These are phyloP conservation scores for Heliopora coerulea DNA, from an alignment of 92 coral and sea anemone species.

Conservation along the genomic window DNA sequence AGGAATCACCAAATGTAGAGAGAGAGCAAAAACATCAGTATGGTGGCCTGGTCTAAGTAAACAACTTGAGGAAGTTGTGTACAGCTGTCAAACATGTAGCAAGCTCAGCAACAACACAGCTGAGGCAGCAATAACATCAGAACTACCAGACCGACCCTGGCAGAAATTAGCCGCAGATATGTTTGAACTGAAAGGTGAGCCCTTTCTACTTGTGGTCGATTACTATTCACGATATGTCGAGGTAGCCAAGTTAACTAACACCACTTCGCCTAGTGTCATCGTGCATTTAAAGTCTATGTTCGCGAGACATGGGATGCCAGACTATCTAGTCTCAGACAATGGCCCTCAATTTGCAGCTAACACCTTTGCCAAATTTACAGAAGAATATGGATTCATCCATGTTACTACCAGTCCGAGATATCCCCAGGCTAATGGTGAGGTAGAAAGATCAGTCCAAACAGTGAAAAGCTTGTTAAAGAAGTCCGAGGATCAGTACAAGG, in stretches of 20 bases:
- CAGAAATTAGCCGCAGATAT: constrained; percentile 54
- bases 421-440: too few species aligned
- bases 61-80: constrained; percentile 49
- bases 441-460: not conserved
- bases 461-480: not conserved
- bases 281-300: constrained; percentile 27
- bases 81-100: constrained; percentile 46
- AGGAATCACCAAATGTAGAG: constrained; percentile 58
- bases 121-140: constrained; percentile 48
- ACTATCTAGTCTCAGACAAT: constrained; percentile 37
- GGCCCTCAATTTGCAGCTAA: constrained; percentile 30
- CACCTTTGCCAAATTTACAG: constrained; percentile 30
- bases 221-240: constrained; percentile 37
- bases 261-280: constrained; percentile 20
- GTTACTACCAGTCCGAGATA: not conserved
- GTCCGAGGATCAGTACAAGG: constrained; percentile 17
- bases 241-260: constrained; percentile 15
- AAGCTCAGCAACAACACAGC: constrained; percentile 43
- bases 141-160: constrained; percentile 56
- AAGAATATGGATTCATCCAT: constrained; percentile 10
- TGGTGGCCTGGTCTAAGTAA: constrained; percentile 62
- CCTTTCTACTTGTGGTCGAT: constrained; percentile 28
- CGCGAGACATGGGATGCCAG: constrained; percentile 40
- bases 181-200: constrained; percentile 44
- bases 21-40: constrained; percentile 50